Percentiles rank a stretch among this genome's conserved stretches.
Evolutionary conservation across 2,113 vertebrate species (phyloP).

Genomic region (Tragelaphus imberbis): DNA sequence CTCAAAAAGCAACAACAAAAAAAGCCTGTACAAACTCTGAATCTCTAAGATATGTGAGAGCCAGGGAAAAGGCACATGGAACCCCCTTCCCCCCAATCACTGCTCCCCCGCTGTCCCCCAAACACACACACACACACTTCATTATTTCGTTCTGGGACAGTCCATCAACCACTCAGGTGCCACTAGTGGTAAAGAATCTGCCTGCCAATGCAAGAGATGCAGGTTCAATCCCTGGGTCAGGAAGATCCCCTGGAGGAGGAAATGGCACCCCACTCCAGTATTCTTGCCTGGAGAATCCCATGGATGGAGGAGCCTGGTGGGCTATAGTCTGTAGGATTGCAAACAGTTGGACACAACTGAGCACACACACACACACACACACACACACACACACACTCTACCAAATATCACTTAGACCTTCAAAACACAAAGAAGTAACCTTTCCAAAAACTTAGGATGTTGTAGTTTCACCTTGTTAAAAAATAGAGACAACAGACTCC

Average conservation of each 20-base stretch:
- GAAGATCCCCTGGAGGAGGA: no score
- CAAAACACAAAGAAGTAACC: background rate
- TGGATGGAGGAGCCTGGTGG: background rate
- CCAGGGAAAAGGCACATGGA: background rate
- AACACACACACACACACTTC: background rate
- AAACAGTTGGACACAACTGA: background rate
- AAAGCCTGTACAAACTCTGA: background rate
- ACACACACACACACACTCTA: background rate
- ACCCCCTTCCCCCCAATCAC: fast-evolving
- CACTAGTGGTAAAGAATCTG: background rate
- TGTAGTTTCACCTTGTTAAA: background rate
- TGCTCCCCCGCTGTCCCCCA: fast-evolving
- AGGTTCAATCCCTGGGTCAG: no score
- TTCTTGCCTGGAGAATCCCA: background rate
- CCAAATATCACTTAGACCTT: background rate
- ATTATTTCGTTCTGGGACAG: background rate
- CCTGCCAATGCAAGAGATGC: background rate
- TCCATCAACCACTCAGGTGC: background rate
- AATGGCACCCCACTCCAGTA: no score
- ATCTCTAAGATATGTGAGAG: background rate
- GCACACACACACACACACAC: background rate
- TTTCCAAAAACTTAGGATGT: background rate
- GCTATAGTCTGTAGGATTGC: background rate
- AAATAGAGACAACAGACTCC: background rate
- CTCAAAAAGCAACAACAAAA: background rate